phyloP scores from a whole-genome alignment of 1,140 invertebrate genomes.

The Bradysia coprophila region DNA sequence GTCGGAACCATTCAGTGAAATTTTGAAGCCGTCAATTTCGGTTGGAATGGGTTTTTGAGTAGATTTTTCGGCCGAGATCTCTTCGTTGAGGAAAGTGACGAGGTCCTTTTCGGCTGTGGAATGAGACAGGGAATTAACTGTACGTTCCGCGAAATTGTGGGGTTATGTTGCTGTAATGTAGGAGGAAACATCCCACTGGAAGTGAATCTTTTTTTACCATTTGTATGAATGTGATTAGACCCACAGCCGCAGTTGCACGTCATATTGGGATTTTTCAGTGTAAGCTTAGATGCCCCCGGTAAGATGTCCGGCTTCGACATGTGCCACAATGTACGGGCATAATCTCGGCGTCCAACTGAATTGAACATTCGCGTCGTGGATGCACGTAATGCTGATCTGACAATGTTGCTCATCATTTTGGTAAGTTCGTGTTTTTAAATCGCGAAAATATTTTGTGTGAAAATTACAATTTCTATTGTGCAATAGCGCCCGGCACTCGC shows the following conservation, averaged over 20 bases:
- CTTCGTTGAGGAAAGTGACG: constrained; percentile 70
- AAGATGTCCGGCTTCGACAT: constrained; percentile 29
- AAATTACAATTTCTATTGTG: no score
- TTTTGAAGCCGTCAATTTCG: constrained; percentile 60
- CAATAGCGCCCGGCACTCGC: no score
- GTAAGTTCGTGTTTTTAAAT: no score
- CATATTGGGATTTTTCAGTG: constrained; percentile 24
- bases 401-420: not conserved
- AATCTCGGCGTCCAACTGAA: constrained; percentile 34
- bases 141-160: not conserved
- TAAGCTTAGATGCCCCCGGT: constrained; percentile 10
- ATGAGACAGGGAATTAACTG: constrained; percentile 1
- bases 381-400: not conserved
- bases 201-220: constrained; percentile 33
- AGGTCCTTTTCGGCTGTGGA: constrained; percentile 62
- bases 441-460: no score
- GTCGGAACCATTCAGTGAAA: constrained; percentile 55
- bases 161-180: constrained; percentile 13
- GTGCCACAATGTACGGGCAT: constrained; percentile 46
- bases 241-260: constrained; percentile 42
- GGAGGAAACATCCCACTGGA: constrained; percentile 9
- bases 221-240: constrained; percentile 37
- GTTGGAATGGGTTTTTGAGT: constrained; percentile 54
- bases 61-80: constrained; percentile 74
- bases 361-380: not conserved